phyloP scores from a whole-genome alignment of 2,113 vertebrate species.

The Ceyx margarethae region DNA sequence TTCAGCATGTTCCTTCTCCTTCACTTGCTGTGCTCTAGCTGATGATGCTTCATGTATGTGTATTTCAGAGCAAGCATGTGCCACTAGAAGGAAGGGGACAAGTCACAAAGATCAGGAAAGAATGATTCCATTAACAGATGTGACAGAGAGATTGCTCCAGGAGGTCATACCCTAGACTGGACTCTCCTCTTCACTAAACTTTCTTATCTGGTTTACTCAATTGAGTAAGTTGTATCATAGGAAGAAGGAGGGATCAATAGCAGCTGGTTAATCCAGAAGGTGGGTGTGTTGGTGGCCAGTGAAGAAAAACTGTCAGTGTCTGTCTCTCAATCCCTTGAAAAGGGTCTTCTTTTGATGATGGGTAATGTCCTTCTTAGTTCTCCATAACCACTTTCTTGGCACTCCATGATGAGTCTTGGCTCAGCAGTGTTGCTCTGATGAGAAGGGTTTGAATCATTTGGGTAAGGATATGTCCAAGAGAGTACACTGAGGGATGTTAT shows the following conservation, averaged over 20 bases:
- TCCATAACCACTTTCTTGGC: neutral
- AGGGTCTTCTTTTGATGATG: neutral
- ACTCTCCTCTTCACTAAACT: neutral
- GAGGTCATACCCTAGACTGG: fast-evolving
- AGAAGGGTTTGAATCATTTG: neutral
- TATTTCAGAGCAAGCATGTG: neutral
- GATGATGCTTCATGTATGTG: fast-evolving
- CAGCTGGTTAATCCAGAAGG: neutral
- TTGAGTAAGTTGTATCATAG: neutral
- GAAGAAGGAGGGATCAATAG: neutral
- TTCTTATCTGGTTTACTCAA: neutral
- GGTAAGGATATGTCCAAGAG: neutral
- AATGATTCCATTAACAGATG: neutral
- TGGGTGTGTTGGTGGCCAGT: neutral
- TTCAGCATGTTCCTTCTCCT: neutral
- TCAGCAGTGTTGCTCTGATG: neutral
- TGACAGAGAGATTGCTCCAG: neutral
- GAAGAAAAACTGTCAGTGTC: neutral
- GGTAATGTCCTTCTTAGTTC: neutral
- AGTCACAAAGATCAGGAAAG: neutral
- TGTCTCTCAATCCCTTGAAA: neutral
- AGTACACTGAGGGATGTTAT: neutral
- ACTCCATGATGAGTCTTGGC: neutral
- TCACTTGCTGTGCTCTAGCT: neutral
- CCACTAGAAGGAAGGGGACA: neutral